Evolutionary conservation across 2,888 invertebrate genomes (phyloP), one percentile per base, ranked within the genome.

Genomic region (Amphimallon solstitiale): DNA sequence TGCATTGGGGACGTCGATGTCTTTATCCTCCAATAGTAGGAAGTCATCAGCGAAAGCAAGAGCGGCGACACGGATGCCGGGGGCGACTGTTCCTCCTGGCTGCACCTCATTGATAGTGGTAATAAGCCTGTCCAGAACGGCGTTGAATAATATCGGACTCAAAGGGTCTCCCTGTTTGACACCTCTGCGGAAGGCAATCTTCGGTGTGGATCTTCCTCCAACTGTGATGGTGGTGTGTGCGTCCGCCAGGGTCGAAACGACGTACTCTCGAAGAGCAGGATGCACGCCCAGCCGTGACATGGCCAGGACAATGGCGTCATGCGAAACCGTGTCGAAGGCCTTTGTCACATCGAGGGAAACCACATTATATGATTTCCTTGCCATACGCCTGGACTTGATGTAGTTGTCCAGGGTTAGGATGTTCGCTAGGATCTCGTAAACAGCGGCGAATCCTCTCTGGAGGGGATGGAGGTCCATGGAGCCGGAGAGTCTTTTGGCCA

Each of bases 121-220:
- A 14, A 14, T 17, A 2, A 17, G 68, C 43, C 75, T 73, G 52
- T 75, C 74, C 21, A 77, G 59, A 0, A 76, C 70, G 0, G 74
- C n/a, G 29, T 75, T 74, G 34, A 78, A 75, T 0, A 76, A 66
- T 0, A 75, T 7, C 0, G 76, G 77, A 7, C 45, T 45, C 10
- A 82, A 68, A 0, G 80, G 80, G 66, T 82, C 80, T 0, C 82
- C 82, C 70, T 83, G 83, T 9, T 78, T 75, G 2, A 38, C 38
- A 2, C 38, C 38, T 2, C 9, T 2, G 10, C 3, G 10, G 4
- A 38, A 38, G 9, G 2, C n/a, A 2, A 38, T 5, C 9, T 38
- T 38, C 9, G 6, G 5, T 9, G 34, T 34, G 2, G n/a, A 12
- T 9, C n/a, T n/a, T 10, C 9, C 38, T 63, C 70, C 49, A 4